Base-by-base conservation (phyloP, 2,113 vertebrate species). In the Pelodiscus sinensis region DNA sequence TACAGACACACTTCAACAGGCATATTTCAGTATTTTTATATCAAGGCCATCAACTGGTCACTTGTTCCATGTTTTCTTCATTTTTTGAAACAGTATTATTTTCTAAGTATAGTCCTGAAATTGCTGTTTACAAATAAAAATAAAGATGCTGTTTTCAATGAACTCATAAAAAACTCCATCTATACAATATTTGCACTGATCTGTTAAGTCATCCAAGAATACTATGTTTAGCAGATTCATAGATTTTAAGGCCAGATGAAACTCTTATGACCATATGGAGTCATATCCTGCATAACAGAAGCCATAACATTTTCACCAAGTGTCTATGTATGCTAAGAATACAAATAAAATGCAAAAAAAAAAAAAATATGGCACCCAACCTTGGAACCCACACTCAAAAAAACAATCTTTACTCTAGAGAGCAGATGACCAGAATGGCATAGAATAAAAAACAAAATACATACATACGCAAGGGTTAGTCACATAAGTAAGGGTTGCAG, bases 1-100 rank as follows among this genome's bases (percentile, higher is more conserved):
- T 79, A 81, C 9, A 91, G 38, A 92, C 27, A 78, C 54, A 95
- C 9, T 95, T 83, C 77, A 44, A 44, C 44, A 83, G 18, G 88
- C 78, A 82, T 5, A 79, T 84, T 58, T 88, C 11, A 89, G 82
- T 92, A 84, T 83, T 97, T 44, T 85, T 95, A 79, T 54, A 90
- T 29, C 73, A 54, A 73, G 71, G 18, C 31, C 81, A 83, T 51
- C 60, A 56, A 89, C 56, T 14, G 54, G 12, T 10, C 82, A 62
- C 9, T 79, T 8, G 92, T 2, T 29, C 82, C 3, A 35, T 77
- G 79, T n/a, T 1, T 75, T 38, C 1, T 5, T 38, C 13, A 21
- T 7, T 56, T 75, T n/a, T 50, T 35, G 18, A 71, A 35, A 35
- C n/a, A 71, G 29, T 71, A 9, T 71, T 31, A 71, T 71, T 71